Percentiles rank a stretch among this genome's conserved stretches.
Evolutionary conservation across 2,888 invertebrate species (phyloP).

Genomic region (Trachelus troglodyta): DNA sequence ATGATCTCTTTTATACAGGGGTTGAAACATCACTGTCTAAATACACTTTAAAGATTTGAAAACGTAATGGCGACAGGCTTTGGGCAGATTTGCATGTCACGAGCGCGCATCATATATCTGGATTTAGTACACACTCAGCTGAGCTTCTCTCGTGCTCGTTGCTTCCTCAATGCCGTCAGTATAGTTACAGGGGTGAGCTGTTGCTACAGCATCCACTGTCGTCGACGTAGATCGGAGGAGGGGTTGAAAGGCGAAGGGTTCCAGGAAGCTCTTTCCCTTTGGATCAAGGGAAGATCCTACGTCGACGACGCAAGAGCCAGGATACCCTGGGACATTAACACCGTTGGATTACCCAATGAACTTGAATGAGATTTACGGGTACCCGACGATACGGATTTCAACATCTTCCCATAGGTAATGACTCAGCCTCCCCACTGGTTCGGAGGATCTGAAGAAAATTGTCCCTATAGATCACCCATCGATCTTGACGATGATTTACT

Average conservation of each 20-base stretch:
- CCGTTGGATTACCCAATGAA: conserved; percentile 63
- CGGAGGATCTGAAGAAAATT: background rate
- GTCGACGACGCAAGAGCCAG: conserved; percentile 22
- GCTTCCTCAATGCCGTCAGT: background rate
- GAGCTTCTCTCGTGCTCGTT: conserved; percentile 27
- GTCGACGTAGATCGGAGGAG: background rate
- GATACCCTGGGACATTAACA: conserved; percentile 59
- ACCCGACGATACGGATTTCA: background rate
- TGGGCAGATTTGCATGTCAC: conserved; percentile 67
- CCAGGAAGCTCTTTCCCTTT: conserved; percentile 43
- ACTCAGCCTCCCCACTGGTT: background rate
- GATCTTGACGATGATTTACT: background rate
- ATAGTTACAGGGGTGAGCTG: background rate
- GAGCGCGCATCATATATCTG: conserved; percentile 66
- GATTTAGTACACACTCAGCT: conserved; percentile 59
- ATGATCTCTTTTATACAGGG: background rate
- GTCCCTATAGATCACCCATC: background rate
- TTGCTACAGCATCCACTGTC: background rate
- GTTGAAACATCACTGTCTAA: conserved; percentile 54
- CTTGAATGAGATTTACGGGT: conserved; percentile 60
- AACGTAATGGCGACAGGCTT: conserved; percentile 66
- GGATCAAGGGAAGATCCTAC: conserved; percentile 52
- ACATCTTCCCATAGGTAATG: background rate
- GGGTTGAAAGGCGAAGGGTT: conserved; percentile 30
- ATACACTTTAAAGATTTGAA: conserved; percentile 67